Percentiles rank a stretch among this genome's conserved stretches.
Evolutionary conservation across 2,113 vertebrate species (phyloP).

Genomic region (Meles meles): DNA sequence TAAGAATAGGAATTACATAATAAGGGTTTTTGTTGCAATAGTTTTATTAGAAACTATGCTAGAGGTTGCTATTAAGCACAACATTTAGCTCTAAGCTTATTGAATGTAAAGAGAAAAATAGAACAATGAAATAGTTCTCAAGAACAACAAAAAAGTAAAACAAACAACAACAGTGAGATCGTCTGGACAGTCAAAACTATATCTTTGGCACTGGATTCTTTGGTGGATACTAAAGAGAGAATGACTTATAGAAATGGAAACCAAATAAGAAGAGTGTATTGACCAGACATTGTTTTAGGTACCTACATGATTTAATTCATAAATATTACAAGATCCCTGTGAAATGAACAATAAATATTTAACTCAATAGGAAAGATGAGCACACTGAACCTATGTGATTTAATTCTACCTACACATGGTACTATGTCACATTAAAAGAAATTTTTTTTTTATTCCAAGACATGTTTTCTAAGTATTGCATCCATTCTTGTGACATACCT

Average conservation of each 20-base stretch:
- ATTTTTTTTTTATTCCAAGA: not conserved
- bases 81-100: not conserved
- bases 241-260: not conserved
- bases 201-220: not conserved
- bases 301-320: not conserved
- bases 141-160: not conserved
- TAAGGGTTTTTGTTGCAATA: not conserved
- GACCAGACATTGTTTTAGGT: not conserved
- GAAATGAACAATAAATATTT: not conserved
- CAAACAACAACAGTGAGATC: not conserved
- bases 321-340: not conserved
- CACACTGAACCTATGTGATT: not conserved
- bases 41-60: constrained; percentile 8
- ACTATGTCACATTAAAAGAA: not conserved
- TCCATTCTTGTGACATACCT: not conserved
- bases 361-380: not conserved
- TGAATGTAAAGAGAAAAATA: not conserved
- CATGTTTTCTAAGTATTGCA: not conserved
- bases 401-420: not conserved
- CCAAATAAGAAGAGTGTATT: not conserved
- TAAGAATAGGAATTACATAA: not conserved
- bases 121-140: not conserved
- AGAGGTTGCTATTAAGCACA: not conserved
- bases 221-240: not conserved
- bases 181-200: not conserved